Conservation (phyloP, 2,113 vertebrate genomes). For the Ptilonorhynchus violaceus region DNA sequence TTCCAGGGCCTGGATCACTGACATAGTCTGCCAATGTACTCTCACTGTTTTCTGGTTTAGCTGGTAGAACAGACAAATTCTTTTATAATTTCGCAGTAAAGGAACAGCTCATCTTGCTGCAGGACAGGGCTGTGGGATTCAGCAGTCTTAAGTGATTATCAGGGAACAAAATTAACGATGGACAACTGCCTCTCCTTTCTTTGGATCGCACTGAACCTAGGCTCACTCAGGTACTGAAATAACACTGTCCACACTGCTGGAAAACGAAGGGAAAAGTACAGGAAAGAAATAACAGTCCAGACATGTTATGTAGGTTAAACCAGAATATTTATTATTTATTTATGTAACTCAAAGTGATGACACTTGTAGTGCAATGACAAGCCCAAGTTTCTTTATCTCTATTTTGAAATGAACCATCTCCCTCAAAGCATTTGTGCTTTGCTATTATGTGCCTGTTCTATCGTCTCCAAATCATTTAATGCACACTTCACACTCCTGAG, state of each 20-base stretch:
- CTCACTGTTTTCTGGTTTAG: neutral
- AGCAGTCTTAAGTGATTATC: neutral
- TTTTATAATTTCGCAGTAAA: neutral
- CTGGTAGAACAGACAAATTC: neutral
- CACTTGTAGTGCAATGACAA: neutral
- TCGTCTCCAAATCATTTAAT: neutral
- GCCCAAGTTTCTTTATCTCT: neutral
- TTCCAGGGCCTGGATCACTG: neutral
- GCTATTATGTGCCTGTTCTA: neutral
- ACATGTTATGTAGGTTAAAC: neutral
- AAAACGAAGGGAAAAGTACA: neutral
- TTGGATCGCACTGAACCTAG: neutral
- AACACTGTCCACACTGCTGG: neutral
- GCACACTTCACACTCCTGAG: neutral
- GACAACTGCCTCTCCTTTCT: neutral
- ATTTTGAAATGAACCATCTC: neutral
- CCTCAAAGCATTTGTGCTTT: neutral
- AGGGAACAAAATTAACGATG: neutral
- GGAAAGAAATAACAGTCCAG: neutral
- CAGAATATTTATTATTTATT: conserved; percentile 21
- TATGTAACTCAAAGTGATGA: neutral
- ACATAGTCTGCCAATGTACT: neutral
- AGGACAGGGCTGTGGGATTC: neutral
- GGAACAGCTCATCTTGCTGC: neutral
- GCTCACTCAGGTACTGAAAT: neutral